Percentiles rank a stretch among this genome's conserved stretches.
Conservation (phyloP, 1,140 invertebrate genomes). For the Hylaeus anthracinus region DNA sequence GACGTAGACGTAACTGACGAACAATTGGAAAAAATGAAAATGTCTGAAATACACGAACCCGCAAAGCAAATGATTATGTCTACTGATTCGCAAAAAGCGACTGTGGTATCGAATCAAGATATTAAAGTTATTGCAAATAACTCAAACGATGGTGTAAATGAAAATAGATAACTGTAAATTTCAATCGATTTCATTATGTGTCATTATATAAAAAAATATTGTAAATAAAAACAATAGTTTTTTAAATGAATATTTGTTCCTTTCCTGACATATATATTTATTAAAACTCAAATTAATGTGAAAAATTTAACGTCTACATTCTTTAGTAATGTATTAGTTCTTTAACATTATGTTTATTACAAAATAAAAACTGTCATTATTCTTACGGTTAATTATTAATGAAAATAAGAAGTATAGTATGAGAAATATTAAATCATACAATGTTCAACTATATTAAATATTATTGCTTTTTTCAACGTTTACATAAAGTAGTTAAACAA, state of each 20-base stretch:
- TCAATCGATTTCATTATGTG: constrained; percentile 7
- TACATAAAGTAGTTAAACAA: not conserved
- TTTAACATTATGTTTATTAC: not conserved
- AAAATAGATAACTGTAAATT: constrained; percentile 49
- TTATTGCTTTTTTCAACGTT: not conserved
- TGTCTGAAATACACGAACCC: constrained; percentile 11
- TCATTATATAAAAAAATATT: constrained; percentile 28
- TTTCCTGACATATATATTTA: not conserved
- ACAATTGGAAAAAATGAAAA: constrained; percentile 28
- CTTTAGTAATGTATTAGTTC: not conserved
- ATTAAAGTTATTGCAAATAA: constrained; percentile 19
- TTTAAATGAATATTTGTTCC: constrained; percentile 16
- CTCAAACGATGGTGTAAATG: constrained; percentile 12
- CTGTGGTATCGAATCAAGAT: not conserved
- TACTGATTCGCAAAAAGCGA: constrained; percentile 13
- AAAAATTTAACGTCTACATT: not conserved
- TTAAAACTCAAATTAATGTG: not conserved
- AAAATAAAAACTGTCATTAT: not conserved
- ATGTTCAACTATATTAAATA: not conserved
- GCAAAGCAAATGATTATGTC: not conserved
- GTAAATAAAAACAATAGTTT: constrained; percentile 54
- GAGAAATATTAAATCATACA: not conserved
- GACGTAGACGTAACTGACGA: constrained; percentile 12
- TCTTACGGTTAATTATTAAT: not conserved
- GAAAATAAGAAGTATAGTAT: not conserved